phyloP scores from a whole-genome alignment of 2,888 invertebrate species.

The Xestia sexstrigata region DNA sequence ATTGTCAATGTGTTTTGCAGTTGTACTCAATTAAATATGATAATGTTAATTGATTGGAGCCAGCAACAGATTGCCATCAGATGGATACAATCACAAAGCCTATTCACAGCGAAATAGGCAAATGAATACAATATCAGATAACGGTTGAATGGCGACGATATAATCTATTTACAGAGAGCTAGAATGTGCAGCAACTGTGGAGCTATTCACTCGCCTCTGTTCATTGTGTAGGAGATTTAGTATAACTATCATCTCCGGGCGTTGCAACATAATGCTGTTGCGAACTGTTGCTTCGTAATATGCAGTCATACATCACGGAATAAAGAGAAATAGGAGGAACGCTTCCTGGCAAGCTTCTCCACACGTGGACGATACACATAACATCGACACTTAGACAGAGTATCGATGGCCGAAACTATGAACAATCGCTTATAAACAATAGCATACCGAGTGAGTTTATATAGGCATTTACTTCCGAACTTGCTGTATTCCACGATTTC shows the following conservation, averaged over 20 bases:
- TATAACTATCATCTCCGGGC: constrained; percentile 8
- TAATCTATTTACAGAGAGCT: constrained; percentile 38
- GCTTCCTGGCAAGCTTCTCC: constrained; percentile 20
- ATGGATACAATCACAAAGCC: constrained; percentile 7
- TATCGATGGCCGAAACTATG: neutral
- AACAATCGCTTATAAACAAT: neutral
- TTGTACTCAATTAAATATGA: constrained; percentile 14
- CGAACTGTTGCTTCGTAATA: neutral
- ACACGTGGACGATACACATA: constrained; percentile 13
- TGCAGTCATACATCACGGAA: neutral
- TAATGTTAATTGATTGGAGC: constrained; percentile 23
- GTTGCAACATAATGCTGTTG: constrained; percentile 5
- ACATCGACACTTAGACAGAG: neutral
- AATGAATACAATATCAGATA: constrained; percentile 23
- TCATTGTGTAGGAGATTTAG: constrained; percentile 39
- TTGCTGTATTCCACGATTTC: neutral
- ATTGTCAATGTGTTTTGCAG: neutral
- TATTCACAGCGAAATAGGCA: constrained; percentile 9
- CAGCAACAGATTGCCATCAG: constrained; percentile 3
- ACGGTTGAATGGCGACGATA: constrained; percentile 22
- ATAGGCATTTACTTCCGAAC: neutral
- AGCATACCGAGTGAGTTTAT: neutral
- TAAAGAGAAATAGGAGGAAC: neutral
- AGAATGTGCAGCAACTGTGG: constrained; percentile 31
- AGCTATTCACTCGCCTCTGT: constrained; percentile 37